Evolutionary conservation across 1,140 invertebrate genomes (phyloP).

Genomic region (Panagrolaimus sp.): DNA sequence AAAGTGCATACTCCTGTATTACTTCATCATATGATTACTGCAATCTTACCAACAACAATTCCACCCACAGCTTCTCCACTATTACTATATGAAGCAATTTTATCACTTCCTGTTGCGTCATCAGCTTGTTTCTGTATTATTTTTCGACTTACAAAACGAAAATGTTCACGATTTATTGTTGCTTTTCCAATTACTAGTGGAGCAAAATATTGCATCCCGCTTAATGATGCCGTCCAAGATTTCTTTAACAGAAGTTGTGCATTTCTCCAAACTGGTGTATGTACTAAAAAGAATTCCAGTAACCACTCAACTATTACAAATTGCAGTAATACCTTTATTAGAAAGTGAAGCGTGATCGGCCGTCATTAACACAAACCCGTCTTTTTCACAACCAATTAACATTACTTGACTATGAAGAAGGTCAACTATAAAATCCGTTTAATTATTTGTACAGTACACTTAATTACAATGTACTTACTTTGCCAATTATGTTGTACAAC

Average conservation of each 20-base stretch:
- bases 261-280: constrained; percentile 84
- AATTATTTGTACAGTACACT: no score
- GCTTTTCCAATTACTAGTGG: constrained; percentile 60
- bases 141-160: constrained; percentile 77
- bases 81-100: constrained; percentile 37
- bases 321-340: no score
- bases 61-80: constrained; percentile 84
- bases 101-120: constrained; percentile 32
- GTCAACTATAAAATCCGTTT: constrained; percentile 66
- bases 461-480: constrained; percentile 55
- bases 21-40: neutral
- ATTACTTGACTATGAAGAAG: constrained; percentile 92
- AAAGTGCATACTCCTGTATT: no score
- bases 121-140: constrained; percentile 53
- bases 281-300: no score
- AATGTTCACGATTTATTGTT: constrained; percentile 72
- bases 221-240: constrained; percentile 74
- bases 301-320: no score
- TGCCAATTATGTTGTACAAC: constrained; percentile 85
- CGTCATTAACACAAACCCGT: constrained; percentile 90
- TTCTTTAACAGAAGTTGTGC: constrained; percentile 81
- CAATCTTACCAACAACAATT: constrained; percentile 63
- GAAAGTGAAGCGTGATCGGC: constrained; percentile 88
- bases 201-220: constrained; percentile 84
- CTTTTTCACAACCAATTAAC: constrained; percentile 72